Evolutionary conservation across 2,113 vertebrate species (phyloP), one percentile per base, ranked within the genome.

Genomic region (Trematomus loennbergii): DNA sequence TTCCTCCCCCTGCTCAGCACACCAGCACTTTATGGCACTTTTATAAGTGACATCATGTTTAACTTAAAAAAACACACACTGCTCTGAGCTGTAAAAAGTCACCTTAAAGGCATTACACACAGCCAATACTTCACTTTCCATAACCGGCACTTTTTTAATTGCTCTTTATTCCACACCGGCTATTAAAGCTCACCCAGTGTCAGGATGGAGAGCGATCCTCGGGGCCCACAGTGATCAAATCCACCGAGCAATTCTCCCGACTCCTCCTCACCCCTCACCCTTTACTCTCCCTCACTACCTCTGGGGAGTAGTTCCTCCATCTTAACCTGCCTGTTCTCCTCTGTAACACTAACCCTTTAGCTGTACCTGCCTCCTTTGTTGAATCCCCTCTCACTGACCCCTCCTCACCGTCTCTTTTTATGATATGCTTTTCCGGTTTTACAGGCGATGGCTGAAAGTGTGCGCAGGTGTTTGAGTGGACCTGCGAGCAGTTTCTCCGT

Each of bases 341-440:
- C 40, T 64, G 75, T 86, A 83, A 75, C 78, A 91, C 88, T 91
- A 88, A 91, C 89, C 83, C 86, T 80, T 88, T 57, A 81, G 81
- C 78, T 84, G 50, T 53, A 89, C 84, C 93, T 91, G 89, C 91
- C 89, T 92, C 83, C 88, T 90, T 84, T 84, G 87, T 92, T 90
- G 72, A n/a, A 79, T 67, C 70, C 60, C 78, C 66, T 70, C 62
- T 68, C 73, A 46, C 87, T 79, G 62, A 80, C 63, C n/a, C 69
- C 57, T 46, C 10, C 55, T 65, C 59, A 53, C 66, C 25, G 15
- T 68, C 45, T 72, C 15, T 66, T 29, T 81, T 76, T 64, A 69
- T 29, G 70, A 82, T 59, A 55, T 55, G 78, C 76, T 59, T 65
- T 53, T 76, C 55, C n/a, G 1, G 75, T 69, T 86, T 83, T 68